Conservation (phyloP, 2,888 invertebrate genomes). For the Frankliniella fusca region DNA sequence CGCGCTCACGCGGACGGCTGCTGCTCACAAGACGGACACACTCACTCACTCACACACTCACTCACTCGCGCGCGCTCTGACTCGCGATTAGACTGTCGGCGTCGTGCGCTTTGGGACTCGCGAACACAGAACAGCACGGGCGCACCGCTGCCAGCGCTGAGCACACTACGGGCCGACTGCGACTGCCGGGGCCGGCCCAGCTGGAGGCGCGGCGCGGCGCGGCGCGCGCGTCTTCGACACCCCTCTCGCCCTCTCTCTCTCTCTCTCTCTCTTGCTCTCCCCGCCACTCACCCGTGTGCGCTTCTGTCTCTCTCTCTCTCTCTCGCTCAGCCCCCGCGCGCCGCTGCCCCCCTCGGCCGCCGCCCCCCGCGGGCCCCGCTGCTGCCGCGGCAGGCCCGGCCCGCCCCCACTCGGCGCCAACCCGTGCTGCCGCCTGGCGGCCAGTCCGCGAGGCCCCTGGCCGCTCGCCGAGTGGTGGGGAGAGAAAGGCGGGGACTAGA, state of each 20-base stretch:
- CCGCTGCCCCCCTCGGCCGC: neutral
- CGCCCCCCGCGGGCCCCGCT: neutral
- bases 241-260: neutral
- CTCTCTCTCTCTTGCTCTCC: neutral
- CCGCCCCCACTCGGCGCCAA: conserved; percentile 1
- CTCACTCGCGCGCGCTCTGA: neutral
- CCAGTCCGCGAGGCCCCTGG: neutral
- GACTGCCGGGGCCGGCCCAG: conserved; percentile 10
- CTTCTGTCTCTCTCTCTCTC: neutral
- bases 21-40: too few species aligned
- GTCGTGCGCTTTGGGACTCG: neutral
- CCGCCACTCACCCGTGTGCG: neutral
- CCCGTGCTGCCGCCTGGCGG: conserved; percentile 15
- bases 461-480: neutral
- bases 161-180: neutral
- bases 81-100: neutral
- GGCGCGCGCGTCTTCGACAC: conserved; percentile 4
- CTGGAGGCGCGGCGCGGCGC: conserved; percentile 6
- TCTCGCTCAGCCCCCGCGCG: neutral
- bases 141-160: neutral
- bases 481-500: neutral
- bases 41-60: neutral
- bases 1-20: too few species aligned
- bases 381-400: neutral
- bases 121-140: neutral